Conservation (phyloP, 2,113 vertebrate genomes). For the Hypomesus transpacificus region DNA sequence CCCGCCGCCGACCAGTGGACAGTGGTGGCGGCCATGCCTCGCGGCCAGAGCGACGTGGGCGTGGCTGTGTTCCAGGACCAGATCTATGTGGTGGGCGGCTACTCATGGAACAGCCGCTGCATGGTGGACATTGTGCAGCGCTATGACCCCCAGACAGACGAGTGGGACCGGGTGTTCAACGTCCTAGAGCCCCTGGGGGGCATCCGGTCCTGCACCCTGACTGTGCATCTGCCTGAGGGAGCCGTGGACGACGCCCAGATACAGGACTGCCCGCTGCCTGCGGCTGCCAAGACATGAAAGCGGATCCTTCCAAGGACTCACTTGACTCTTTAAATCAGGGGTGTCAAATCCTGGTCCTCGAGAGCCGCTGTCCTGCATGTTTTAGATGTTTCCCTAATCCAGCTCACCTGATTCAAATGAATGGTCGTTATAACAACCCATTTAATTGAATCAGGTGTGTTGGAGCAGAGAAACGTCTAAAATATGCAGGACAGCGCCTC, state of each 20-base stretch:
- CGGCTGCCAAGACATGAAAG: conserved; percentile 57
- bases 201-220: conserved; percentile 76
- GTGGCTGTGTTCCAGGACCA: conserved; percentile 71
- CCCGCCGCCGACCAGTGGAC: conserved; percentile 75
- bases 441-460: too few relatives aligned
- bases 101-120: conserved; percentile 80
- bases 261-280: conserved; percentile 66
- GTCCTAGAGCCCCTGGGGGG: conserved; percentile 78
- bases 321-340: background rate
- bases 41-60: conserved; percentile 76
- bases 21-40: conserved; percentile 71
- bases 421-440: too few relatives aligned
- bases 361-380: too few relatives aligned
- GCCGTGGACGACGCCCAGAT: conserved; percentile 67
- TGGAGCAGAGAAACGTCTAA: too few relatives aligned
- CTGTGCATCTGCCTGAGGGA: conserved; percentile 70
- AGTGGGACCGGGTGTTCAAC: conserved; percentile 74
- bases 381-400: too few relatives aligned
- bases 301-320: background rate
- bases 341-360: too few relatives aligned
- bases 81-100: conserved; percentile 78
- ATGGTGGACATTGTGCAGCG: conserved; percentile 80
- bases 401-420: too few relatives aligned
- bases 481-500: too few relatives aligned
- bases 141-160: conserved; percentile 70